Base-by-base conservation (phyloP, 2,113 vertebrate genomes). In the Tautogolabrus adspersus region DNA sequence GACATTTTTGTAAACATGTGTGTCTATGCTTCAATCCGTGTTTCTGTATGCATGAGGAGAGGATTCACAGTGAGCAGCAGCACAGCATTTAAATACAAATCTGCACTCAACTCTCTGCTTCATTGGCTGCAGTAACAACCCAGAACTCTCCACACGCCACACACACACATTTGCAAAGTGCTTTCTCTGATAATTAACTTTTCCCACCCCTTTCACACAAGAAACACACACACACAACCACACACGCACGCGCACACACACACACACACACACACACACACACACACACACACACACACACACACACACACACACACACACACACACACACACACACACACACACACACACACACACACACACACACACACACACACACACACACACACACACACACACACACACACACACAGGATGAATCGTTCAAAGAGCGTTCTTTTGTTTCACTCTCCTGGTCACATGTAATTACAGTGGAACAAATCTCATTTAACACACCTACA, bases 131-230 rank as follows among this genome's bases (percentile, higher is more conserved):
- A 70, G 79, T 75, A 69, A 71, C 75, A 67, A 40, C 30, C 61
- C 75, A 40, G 34, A 11, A 47, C 30, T 61, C 5, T 8, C 18
- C 23, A 55, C 77, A 49, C 46, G 21, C 54, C 61, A 66, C 56
- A 44, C 79, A 61, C 60, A 19, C 69, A 59, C 42, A 62, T 59
- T 69, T 37, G 59, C 62, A 59, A 52, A 82, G 67, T 46, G 66
- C 54, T 62, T 77, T 75, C 62, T 85, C 69, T 66, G 66, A 75
- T 85, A 88, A 85, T 85, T 83, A 81, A 83, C 69, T 81, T 68
- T 75, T 62, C 68, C 69, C 21, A 2, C 10, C 54, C 16, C 13
- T 3, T 22, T 15, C 22, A 63, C 46, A 37, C 64, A 49, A 44
- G 54, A 38, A 15, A 46, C 59, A 74, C 64, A 69, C 22, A 71